Conservation (phyloP, 92 coral and sea anemone genomes). For the Plumapathes pennacea region DNA sequence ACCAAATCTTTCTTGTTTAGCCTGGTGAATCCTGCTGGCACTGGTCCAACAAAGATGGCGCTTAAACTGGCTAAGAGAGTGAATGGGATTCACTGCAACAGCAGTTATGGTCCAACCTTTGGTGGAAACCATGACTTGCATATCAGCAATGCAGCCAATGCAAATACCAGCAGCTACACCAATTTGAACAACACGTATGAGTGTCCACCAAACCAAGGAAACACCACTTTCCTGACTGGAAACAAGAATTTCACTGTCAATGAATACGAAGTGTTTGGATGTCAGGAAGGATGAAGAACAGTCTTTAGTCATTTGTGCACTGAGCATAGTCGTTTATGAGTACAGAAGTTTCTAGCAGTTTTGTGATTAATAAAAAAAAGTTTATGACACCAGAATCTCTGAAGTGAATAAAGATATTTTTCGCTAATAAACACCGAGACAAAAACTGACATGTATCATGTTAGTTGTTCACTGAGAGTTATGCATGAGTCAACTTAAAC, state of each 20-base stretch:
- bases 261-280: conserved; percentile 43
- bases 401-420: too few relatives aligned
- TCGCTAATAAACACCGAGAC: too few relatives aligned
- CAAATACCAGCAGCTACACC: conserved; percentile 3
- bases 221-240: conserved; percentile 37
- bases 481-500: too few relatives aligned
- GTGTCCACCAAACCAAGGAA: conserved; percentile 32
- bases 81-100: conserved; percentile 40
- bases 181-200: conserved; percentile 30
- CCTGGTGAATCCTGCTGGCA: conserved; percentile 48
- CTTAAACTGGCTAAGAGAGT: conserved; percentile 5
- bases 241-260: conserved; percentile 5
- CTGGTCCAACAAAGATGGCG: conserved; percentile 26
- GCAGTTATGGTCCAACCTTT: conserved; percentile 43
- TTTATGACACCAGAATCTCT: too few relatives aligned
- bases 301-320: too few relatives aligned
- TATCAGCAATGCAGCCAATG: conserved; percentile 14
- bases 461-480: too few relatives aligned
- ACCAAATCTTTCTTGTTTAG: conserved; percentile 61
- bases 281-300: conserved; percentile 3
- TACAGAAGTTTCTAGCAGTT: too few relatives aligned
- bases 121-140: conserved; percentile 42
- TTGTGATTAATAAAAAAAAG: background rate
- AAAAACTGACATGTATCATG: too few relatives aligned
- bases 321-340: too few relatives aligned